Evolutionary conservation across 2,113 vertebrate genomes (phyloP), one percentile per base, ranked within the genome.

Genomic region (chimpanzee (Pan troglodytes)): DNA sequence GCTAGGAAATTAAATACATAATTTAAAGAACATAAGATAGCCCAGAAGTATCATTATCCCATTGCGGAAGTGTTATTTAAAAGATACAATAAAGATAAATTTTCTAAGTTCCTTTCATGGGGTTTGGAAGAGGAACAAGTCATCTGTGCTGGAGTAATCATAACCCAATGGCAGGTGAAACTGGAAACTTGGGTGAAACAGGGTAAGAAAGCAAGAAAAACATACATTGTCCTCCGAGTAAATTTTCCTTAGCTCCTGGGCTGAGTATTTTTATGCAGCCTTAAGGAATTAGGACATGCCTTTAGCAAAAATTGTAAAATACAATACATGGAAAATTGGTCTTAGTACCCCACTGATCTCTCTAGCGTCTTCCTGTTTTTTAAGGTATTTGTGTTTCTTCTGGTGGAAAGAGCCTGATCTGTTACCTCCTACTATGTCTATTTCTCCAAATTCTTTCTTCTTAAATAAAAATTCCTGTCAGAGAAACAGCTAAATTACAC

Each of bases 51-150:
- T 64, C 88, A 86, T 78, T 78, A 89, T 88, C 27, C 48, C 38
- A 35, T 22, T 38, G n/a, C 13, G 48, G 3, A 61, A 87, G 35
- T 79, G 72, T 55, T 94, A 32, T 83, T 94, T 23, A 48, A 94
- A 88, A 93, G 30, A 10, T 93, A 68, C 75, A 83, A 83, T 96
- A 79, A 89, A 78, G 55, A n/a, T 43, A 96, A 94, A 20, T 68
- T 45, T 72, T 48, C 7, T 6, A 73, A 50, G 57, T 73, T 92
- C 78, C 73, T 93, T 64, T 48, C 38, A 1, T 57, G 87, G 57
- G 30, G 50, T 83, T 95, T 48, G 55, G 27, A 73, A 57, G 22
- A 88, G 73, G 30, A 83, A 35, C 23, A 50, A 81, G 12, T 76
- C 50, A 32, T 76, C 43, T 93, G 38, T 84, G 17, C 20, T 76